Base-by-base conservation (phyloP, 2,797 vertebrate genomes). In the Zalophus californianus region DNA sequence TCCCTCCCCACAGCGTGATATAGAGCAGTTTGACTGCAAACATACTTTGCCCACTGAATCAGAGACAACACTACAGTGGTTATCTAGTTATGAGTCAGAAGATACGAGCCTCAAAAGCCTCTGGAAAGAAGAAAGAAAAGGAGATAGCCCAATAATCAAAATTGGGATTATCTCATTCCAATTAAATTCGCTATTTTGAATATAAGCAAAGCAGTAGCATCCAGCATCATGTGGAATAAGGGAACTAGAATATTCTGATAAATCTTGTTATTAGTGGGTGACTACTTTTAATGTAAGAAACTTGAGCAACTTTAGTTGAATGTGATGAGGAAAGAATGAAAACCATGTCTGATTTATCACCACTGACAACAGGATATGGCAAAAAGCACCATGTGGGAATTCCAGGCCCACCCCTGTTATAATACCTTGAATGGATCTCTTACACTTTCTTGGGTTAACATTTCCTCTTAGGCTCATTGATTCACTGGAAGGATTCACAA, bases 271-370 rank as follows among this genome's bases (percentile, higher is more conserved):
- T 78, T 89, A 86, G 29, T 94, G 25, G 16, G 68, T 94, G 20
- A 60, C 3, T 86, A 5, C 70, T n/a, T 66, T 73, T 88, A 84
- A 83, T 58, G 9, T 58, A 50, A 62, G 21, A 88, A 94, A 66
- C 58, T 58, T 86, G 44, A 83, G 23, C 62, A 90, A n/a, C 48
- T 20, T 70, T 82, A 70, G n/a, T 92, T 82, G 77, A 70, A 84
- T 58, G 7, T 82, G 56, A 83, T 79, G 52, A 80, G 56, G 73
- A 86, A 93, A n/a, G 50, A 82, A 54, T 86, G 79, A 58, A 58
- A 93, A 85, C 48, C 54, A 25, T 90, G 86, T 86, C 25, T 82
- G 18, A 91, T 96, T 50, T 27, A 80, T 75, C 32, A 83, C 27
- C 50, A 95, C 62, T 86, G 27, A 73, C 32, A 66, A 66, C 27